Percentiles rank a stretch among this genome's conserved stretches.
phyloP scores from a whole-genome alignment of 1,140 invertebrate species.

The Ostrea edulis region DNA sequence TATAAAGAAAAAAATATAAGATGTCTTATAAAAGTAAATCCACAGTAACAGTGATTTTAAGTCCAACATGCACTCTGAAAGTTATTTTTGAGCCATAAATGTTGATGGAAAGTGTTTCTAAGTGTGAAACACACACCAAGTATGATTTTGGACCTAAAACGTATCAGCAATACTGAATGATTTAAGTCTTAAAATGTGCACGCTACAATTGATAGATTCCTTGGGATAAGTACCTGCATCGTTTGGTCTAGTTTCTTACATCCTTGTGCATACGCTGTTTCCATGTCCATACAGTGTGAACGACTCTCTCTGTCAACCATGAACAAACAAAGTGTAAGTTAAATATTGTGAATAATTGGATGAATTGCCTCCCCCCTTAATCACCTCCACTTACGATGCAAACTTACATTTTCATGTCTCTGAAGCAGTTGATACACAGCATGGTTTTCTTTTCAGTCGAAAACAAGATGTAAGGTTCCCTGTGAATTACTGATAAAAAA shows the following conservation, averaged over 20 bases:
- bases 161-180: too few relatives aligned
- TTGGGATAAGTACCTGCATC: conserved; percentile 67
- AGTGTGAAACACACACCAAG: too few relatives aligned
- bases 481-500: conserved; percentile 70
- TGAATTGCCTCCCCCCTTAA: not conserved
- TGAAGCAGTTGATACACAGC: conserved; percentile 77
- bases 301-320: conserved; percentile 71
- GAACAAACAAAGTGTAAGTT: conserved; percentile 28
- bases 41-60: too few relatives aligned
- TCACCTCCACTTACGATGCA: not conserved
- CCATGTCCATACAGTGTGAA: conserved; percentile 74
- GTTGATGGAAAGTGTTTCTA: too few relatives aligned
- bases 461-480: conserved; percentile 76
- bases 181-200: too few relatives aligned
- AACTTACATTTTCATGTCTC: conserved; percentile 77
- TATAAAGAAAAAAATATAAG: too few relatives aligned
- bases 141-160: too few relatives aligned
- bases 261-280: conserved; percentile 75
- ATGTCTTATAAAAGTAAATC: too few relatives aligned
- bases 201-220: not conserved
- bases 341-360: not conserved
- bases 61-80: too few relatives aligned
- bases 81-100: too few relatives aligned
- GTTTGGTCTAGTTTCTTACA: conserved; percentile 75
- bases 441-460: conserved; percentile 76